A percentile compares a stretch with the other conserved stretches of the same genome.
Evolutionary conservation across 2,113 vertebrate species (phyloP).

Genomic region (Ceuthmochares aereus): DNA sequence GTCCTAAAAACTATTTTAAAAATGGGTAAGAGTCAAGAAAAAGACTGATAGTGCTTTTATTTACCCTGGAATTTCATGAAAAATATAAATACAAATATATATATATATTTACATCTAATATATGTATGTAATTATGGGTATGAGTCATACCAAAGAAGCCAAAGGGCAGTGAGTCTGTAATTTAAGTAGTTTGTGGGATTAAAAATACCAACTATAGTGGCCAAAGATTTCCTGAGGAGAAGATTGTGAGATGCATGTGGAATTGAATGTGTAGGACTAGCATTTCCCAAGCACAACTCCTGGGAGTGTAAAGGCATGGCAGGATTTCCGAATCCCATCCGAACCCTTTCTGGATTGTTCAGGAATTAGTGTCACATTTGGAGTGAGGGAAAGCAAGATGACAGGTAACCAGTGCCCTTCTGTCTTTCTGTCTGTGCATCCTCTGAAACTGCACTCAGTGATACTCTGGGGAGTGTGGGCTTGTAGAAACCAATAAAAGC

Average conservation of each 20-base stretch:
- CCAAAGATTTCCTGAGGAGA: neutral
- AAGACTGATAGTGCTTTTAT: neutral
- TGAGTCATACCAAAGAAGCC: neutral
- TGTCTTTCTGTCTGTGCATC: neutral
- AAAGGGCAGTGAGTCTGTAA: constrained; percentile 9
- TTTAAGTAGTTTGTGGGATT: constrained; percentile 1
- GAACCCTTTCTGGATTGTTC: neutral
- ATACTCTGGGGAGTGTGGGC: neutral
- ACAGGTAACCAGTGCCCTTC: neutral
- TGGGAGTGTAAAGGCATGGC: neutral
- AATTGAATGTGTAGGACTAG: neutral
- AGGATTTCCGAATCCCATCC: neutral
- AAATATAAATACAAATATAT: neutral
- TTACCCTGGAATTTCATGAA: neutral
- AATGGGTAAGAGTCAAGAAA: neutral
- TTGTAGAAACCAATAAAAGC: neutral
- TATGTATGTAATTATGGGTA: constrained; percentile 4
- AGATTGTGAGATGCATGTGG: neutral
- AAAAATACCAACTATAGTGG: neutral
- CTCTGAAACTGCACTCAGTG: neutral
- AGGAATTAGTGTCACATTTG: neutral
- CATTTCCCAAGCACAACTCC: neutral
- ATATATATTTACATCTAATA: neutral
- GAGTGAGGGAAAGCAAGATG: neutral
- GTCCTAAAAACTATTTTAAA: neutral